phyloP scores from a whole-genome alignment of 2,888 invertebrate genomes.

The Spodoptera littoralis region DNA sequence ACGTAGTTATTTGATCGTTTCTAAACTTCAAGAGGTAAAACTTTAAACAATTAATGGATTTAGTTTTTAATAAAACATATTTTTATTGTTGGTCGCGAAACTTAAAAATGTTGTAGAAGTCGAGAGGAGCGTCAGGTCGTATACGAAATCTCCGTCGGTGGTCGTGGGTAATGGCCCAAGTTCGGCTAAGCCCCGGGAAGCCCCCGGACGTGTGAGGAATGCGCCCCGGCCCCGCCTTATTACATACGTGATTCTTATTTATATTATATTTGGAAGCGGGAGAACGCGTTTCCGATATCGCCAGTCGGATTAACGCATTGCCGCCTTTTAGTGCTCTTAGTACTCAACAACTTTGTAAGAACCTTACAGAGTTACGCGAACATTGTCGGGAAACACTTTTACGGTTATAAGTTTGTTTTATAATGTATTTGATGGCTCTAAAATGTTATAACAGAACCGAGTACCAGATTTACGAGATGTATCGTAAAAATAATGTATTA shows the following conservation, averaged over 20 bases:
- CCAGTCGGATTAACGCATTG: conserved; percentile 80
- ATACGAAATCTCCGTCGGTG: conserved; percentile 71
- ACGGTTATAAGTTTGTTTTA: conserved; percentile 59
- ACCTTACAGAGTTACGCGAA: conserved; percentile 68
- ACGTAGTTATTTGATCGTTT: not conserved
- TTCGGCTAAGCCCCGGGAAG: conserved; percentile 81
- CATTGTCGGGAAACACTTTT: conserved; percentile 60
- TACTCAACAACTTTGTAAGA: conserved; percentile 75
- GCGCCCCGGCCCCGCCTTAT: conserved; percentile 78
- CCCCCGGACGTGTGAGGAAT: conserved; percentile 85
- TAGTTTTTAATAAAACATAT: conserved; percentile 45
- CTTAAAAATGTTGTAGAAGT: conserved; percentile 62
- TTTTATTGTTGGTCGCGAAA: conserved; percentile 47
- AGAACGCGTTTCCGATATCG: conserved; percentile 76
- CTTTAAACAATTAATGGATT: conserved; percentile 32
- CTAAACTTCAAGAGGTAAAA: conserved; percentile 2
- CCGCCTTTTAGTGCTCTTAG: conserved; percentile 76
- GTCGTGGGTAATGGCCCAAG: conserved; percentile 82
- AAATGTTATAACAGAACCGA: conserved; percentile 48
- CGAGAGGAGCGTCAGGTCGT: conserved; percentile 62
- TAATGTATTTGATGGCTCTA: conserved; percentile 56
- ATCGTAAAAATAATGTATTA: conserved; percentile 47
- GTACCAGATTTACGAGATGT: conserved; percentile 48
- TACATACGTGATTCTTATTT: conserved; percentile 89
- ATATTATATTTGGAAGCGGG: conserved; percentile 79